phyloP scores from a whole-genome alignment of 1,140 invertebrate species.

The Musca domestica region DNA sequence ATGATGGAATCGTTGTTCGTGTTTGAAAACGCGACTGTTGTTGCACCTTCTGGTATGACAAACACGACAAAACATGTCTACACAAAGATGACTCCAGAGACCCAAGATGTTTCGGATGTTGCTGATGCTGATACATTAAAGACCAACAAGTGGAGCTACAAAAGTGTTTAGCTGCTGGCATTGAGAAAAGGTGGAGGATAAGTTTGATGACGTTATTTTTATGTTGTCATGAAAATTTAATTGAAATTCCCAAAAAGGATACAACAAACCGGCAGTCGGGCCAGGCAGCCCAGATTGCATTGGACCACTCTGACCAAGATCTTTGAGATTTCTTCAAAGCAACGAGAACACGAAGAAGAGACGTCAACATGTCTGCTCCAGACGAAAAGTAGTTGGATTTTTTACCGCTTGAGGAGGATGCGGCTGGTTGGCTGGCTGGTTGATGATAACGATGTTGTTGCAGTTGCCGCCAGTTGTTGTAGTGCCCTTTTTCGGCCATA shows the following conservation, averaged over 20 bases:
- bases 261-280: background rate
- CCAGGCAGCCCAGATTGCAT: background rate
- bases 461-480: background rate
- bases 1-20: conserved; percentile 6
- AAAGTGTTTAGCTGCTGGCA: background rate
- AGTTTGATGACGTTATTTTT: conserved; percentile 22
- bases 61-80: conserved; percentile 12
- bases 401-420: background rate
- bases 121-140: background rate
- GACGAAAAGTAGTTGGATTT: background rate
- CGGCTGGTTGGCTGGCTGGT: too few species aligned
- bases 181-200: background rate
- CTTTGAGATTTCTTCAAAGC: too few species aligned
- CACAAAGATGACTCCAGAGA: conserved; percentile 16
- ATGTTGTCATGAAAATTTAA: conserved; percentile 23
- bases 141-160: background rate
- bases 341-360: conserved; percentile 7
- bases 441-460: background rate
- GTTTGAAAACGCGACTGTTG: conserved; percentile 17
- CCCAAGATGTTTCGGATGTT: too few species aligned
- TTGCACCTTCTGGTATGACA: conserved; percentile 21
- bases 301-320: too few species aligned
- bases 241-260: conserved; percentile 22
- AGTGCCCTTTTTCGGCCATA: conserved; percentile 15
- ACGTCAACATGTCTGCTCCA: conserved; percentile 21